Base-by-base conservation (phyloP, 2,113 vertebrate genomes). In the Craseonycteris thonglongyai region DNA sequence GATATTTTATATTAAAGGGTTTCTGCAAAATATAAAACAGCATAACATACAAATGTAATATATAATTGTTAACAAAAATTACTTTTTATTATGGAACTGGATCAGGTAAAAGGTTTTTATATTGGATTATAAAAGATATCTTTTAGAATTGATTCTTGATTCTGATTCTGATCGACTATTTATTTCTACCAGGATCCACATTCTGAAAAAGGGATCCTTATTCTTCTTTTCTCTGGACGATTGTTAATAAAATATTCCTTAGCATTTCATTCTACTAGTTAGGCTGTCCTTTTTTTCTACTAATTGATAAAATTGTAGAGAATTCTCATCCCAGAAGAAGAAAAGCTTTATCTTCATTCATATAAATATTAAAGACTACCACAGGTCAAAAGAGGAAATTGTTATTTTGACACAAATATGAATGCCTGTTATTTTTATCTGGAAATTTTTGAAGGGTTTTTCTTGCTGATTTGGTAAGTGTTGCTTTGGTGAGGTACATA, bases 11-110 rank as follows among this genome's bases (percentile, higher is more conserved):
- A 35, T 40, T 63, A 81, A 58, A 3, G 15, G 16, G 40, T 54
- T 49, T 74, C 49, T 61, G 26, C 26, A 90, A 84, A 80, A 49
- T 63, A 61, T 71, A 54, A 84, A 80, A 14, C 13, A 74, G 15
- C 11, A 51, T 21, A 59, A 45, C 3, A 10, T 2, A 28, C 6
- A 38, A 78, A 42, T 0, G 1, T 15, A 68, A 19, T 21, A 0
- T 45, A 10, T 45, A 76, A 59, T 56, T 65, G 30, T 35, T 68
- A 86, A 21, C 16, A 33, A 30, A 30, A 45, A 10, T 51, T 81
- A 76, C 14, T 66, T 66, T 92, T 92, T 86, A 42, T 80, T 92
- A 11, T 84, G 45, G 24, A 93, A 51, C 6, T 30, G 6, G 6
- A 80, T 33, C 18, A 47, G 11, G 7, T 42, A 71, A 38, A 2